Evolutionary conservation across 2,888 invertebrate genomes (phyloP).

Genomic region (Microchrysa polita): DNA sequence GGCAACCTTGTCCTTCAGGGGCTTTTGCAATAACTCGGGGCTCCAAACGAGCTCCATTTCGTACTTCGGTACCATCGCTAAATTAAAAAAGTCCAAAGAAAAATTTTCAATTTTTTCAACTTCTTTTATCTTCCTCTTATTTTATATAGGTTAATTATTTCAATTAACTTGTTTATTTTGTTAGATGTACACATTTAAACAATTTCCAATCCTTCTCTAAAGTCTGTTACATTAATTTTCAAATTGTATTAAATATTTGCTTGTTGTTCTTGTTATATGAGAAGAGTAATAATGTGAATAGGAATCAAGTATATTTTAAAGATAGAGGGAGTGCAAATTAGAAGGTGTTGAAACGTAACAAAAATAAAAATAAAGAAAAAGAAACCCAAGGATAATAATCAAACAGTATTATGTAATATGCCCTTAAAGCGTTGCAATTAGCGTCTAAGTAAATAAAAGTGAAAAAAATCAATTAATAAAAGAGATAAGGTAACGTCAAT

Average conservation of each 20-base stretch:
- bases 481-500: conserved; percentile 17
- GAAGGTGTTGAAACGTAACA: conserved; percentile 22
- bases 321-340: conserved; percentile 22
- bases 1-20: conserved; percentile 87
- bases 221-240: conserved; percentile 41
- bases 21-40: conserved; percentile 81
- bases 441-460: background rate
- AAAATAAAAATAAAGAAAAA: conserved; percentile 30
- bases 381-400: no score
- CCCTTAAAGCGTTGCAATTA: conserved; percentile 45
- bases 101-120: conserved; percentile 13
- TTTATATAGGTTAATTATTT: background rate
- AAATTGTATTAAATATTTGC: conserved; percentile 31
- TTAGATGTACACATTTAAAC: conserved; percentile 15
- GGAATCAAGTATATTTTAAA: background rate
- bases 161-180: conserved; percentile 14
- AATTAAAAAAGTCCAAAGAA: background rate
- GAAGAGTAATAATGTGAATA: background rate
- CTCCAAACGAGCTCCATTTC: conserved; percentile 74
- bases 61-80: conserved; percentile 58
- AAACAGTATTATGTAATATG: conserved; percentile 29
- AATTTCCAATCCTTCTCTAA: background rate
- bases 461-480: no score
- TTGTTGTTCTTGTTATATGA: background rate
- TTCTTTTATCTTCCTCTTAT: background rate